phyloP scores from a whole-genome alignment of 2,888 invertebrate species.

The Drosophila eohydei region DNA sequence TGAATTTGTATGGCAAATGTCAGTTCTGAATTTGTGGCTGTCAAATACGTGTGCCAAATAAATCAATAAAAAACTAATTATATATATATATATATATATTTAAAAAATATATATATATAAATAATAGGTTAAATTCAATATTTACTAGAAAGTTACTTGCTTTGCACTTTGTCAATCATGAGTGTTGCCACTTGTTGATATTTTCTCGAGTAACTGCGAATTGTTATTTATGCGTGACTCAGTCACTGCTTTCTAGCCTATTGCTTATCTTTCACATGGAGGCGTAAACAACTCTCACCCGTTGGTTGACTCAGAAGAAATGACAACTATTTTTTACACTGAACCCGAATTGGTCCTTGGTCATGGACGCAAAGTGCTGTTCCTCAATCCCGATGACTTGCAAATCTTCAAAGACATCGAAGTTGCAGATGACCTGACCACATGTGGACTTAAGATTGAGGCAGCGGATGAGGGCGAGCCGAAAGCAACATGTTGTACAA shows the following conservation, averaged over 20 bases:
- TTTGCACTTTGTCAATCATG: not conserved
- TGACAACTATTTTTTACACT: constrained; percentile 75
- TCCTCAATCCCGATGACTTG: constrained; percentile 82
- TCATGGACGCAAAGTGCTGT: constrained; percentile 75
- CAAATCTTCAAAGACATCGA: constrained; percentile 83
- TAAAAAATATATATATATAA: not conserved
- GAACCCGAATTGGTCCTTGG: constrained; percentile 81
- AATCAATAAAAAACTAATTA: not conserved
- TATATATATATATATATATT: not conserved
- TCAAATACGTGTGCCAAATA: not conserved
- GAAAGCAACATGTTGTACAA: constrained; percentile 29
- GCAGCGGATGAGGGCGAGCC: constrained; percentile 8
- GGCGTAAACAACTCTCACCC: constrained; percentile 7
- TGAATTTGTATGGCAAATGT: not conserved
- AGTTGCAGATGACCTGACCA: constrained; percentile 75
- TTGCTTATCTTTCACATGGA: constrained; percentile 19
- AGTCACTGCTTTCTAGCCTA: constrained; percentile 21
- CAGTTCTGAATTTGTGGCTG: not conserved
- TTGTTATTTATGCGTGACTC: constrained; percentile 10
- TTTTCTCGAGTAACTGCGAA: constrained; percentile 8
- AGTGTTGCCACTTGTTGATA: constrained; percentile 20
- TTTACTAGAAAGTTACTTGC: not conserved
- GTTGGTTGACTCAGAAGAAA: constrained; percentile 40
- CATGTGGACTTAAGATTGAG: constrained; percentile 65
- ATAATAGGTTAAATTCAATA: not conserved